Evolutionary conservation across 2,113 vertebrate species (phyloP).

Genomic region (Neodontobutis hainanensis): DNA sequence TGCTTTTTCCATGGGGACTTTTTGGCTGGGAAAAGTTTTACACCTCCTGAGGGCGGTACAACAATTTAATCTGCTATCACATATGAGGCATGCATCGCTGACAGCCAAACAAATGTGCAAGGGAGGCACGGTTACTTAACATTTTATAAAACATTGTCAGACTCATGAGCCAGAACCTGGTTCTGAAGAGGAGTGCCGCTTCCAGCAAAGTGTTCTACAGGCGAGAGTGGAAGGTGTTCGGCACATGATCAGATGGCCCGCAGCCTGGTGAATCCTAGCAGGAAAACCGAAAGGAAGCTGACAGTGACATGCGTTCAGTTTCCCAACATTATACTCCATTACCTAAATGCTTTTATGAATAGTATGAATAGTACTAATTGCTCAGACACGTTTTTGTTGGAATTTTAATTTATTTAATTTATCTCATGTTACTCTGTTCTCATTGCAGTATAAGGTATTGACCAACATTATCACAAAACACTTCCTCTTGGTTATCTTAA

Average conservation of each 20-base stretch:
- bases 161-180: background rate
- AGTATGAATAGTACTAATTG: too few relatives aligned
- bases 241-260: background rate
- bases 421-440: too few relatives aligned
- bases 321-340: too few relatives aligned
- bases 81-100: background rate
- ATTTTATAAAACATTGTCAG: background rate
- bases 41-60: background rate
- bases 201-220: background rate
- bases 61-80: background rate
- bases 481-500: slow-evolving; percentile 1
- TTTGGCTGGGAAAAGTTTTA: background rate
- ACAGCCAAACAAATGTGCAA: background rate
- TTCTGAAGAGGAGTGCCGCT: background rate
- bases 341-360: too few relatives aligned
- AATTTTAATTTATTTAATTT: too few relatives aligned
- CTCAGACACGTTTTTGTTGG: too few relatives aligned
- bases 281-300: too few relatives aligned
- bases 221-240: slow-evolving; percentile 1
- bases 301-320: too few relatives aligned
- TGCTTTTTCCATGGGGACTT: background rate
- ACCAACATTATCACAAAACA: background rate
- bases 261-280: too few relatives aligned
- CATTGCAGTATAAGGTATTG: too few relatives aligned
- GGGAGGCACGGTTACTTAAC: background rate